Base-by-base conservation (phyloP, 1,140 invertebrate species). In the Drosophila rhopaloa region DNA sequence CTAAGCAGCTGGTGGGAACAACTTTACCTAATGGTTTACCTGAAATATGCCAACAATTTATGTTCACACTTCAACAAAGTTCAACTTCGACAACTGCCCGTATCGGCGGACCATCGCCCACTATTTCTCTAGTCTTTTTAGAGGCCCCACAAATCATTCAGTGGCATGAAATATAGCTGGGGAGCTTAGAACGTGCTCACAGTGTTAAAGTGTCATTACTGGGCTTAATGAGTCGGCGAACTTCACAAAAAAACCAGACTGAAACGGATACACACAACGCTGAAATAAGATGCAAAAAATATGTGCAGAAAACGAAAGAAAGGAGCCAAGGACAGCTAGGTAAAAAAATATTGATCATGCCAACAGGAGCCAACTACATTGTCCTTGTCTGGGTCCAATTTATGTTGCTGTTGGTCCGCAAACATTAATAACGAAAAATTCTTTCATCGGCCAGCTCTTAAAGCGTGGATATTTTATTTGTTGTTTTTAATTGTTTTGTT, bases 201-300 rank as follows among this genome's bases (percentile, higher is more conserved):
- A 80, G 76, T 77, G 84, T 82, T 89, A 88, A 88, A 88, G 84
- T 88, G 84, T 89, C 84, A 89, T 89, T 89, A 88, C 76, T 63
- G 80, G 61, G 77, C 84, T 81, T 84, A 89, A 88, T 88, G 84
- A 88, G 84, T 89, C 80, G 73, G 71, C 71, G 40, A 60, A 58
- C 68, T 65, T 76, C 76, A 65, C n/a, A 54, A 76, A 65, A 66
- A 47, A 19, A 35, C 7, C 47, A 46, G 60, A 46, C 66, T 47
- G 35, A 41, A 37, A 16, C 51, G 70, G 50, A 66, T 46, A 68
- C 47, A 57, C 55, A 55, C 40, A 9, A 13, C 13, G 16, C 16
- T n/a, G 61, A 19, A 10, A 16, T 50, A 48, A 65, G 32, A 44
- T 13, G 46, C 59, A 41, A 44, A 65, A 37, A 37, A 62, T 47